Base-by-base conservation (phyloP, 2,888 invertebrate genomes). In the Leptogaster cylindrica region DNA sequence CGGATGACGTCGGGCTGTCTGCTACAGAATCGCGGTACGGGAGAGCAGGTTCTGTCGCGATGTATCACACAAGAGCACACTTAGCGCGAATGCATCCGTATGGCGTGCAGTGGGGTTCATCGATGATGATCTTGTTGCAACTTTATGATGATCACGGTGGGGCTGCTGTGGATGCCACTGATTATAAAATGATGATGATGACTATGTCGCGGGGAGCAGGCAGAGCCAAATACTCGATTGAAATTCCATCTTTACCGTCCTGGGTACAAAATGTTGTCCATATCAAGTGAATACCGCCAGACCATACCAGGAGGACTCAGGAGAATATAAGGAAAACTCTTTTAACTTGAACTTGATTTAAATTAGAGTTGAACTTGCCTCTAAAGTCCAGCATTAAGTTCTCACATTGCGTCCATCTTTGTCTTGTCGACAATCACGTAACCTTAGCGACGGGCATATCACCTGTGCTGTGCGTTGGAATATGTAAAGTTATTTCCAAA, bases 1-100 rank as follows among this genome's bases (percentile, higher is more conserved):
- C 50, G 46, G 52, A 58, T 69, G 69, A 69, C 69, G 69, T 69
- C 69, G 69, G 46, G 63, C 69, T 69, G 69, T 69, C 69, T 69
- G 66, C 66, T 65, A 36, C 23, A 64, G 48, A 48, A 48, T n/a
- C 20, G 46, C 33, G 48, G 31, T 48, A 20, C 8, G 28, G 18
- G 48, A 33, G 28, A 64, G 64, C 64, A 46, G 64, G 64, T 64
- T 64, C 33, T n/a, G 2, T 58, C n/a, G 51, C 1, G 41, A 41
- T 61, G 44, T 44, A 61, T 16, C 27, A 48, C 46, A 63, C 12
- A 28, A n/a, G 10, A n/a, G 23, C 12, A 16, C 46, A 46, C 25
- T 8, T 8, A 31, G 31, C 31, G 33, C 25, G 48, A 44, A 16
- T 41, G 41, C 39, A 61, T 33, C 28, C 55, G 55, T 36, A 41